Base-by-base conservation (phyloP, 2,888 invertebrate genomes). In the Spodoptera picta region DNA sequence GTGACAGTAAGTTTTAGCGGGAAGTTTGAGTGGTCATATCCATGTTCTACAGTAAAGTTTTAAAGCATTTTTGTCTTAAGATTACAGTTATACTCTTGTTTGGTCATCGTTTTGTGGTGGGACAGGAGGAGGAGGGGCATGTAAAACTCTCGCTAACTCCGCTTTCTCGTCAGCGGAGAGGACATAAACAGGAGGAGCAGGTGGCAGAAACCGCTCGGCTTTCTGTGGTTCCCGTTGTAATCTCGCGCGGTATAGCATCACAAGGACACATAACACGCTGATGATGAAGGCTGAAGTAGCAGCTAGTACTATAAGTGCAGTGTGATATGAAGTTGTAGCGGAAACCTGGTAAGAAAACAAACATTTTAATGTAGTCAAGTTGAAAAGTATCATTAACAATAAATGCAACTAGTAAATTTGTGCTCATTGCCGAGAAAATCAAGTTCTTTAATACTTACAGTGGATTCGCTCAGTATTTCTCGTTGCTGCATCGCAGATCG, bases 271-370 rank as follows among this genome's bases (percentile, higher is more conserved):
- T 23, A 97, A 94, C 23, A 97, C 96, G 84, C 97, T 97, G 85
- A 97, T 97, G 61, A 97, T 95, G 83, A 97, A 97, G 0, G 97
- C 97, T 4, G 97, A 97, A 7, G 96, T 96, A 0, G 97, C 97
- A 27, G 97, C 97, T 57, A 97, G 93, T 14, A 97, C 97, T 77
- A 97, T 96, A 23, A 97, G 94, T 47, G 97, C 97, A 11, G 97
- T 96, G 85, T 97, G 97, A 83, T 97, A 97, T 0, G 97, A 96
- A 7, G 96, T 96, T 31, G 96, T 94, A 36, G 96, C 95, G n/a
- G 96, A 96, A 11, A 95, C 94, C 95, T 95, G 86, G 12, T 46
- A 44, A 61, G 56, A 58, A 23, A 36, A 27, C 4, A 43, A 36
- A 27, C 42, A 3, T 2, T 44, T 3, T 23, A 12, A 3, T 27